phyloP scores from a whole-genome alignment of 1,140 invertebrate genomes.

The Ditylenchus dipsaci region DNA sequence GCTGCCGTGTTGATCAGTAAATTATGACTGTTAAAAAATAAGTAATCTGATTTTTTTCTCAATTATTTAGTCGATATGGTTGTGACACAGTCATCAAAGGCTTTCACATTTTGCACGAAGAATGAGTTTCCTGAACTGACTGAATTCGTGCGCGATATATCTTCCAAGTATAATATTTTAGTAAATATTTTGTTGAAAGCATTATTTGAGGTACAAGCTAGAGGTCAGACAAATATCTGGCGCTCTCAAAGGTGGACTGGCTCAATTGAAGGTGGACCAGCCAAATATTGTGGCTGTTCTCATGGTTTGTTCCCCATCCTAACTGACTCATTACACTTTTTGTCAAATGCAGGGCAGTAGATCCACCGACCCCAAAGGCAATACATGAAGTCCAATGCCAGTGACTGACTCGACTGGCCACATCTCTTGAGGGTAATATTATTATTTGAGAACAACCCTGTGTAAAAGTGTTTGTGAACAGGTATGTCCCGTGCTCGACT shows the following conservation, averaged over 20 bases:
- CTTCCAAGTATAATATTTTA: conserved; percentile 15
- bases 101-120: conserved; percentile 20
- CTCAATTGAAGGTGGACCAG: conserved; percentile 20
- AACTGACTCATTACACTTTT: not conserved
- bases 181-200: conserved; percentile 26
- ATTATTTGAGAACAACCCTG: too few species aligned
- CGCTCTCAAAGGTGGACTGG: conserved; percentile 26
- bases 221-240: conserved; percentile 30
- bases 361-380: conserved; percentile 34
- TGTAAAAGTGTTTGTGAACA: too few species aligned
- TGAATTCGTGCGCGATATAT: conserved; percentile 22
- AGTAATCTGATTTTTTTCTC: not conserved
- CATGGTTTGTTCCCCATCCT: conserved; percentile 14
- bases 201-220: conserved; percentile 31
- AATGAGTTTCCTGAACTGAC: conserved; percentile 29
- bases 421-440: conserved; percentile 38
- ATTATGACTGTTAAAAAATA: not conserved
- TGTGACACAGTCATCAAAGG: conserved; percentile 10
- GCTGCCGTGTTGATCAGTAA: conserved; percentile 32
- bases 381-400: conserved; percentile 37
- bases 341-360: conserved; percentile 19
- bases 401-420: conserved; percentile 45
- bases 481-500: conserved; percentile 42
- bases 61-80: conserved; percentile 24
- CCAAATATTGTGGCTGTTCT: conserved; percentile 40